Base-by-base conservation (phyloP, 1,140 invertebrate genomes). In the Drosophila jambulina region DNA sequence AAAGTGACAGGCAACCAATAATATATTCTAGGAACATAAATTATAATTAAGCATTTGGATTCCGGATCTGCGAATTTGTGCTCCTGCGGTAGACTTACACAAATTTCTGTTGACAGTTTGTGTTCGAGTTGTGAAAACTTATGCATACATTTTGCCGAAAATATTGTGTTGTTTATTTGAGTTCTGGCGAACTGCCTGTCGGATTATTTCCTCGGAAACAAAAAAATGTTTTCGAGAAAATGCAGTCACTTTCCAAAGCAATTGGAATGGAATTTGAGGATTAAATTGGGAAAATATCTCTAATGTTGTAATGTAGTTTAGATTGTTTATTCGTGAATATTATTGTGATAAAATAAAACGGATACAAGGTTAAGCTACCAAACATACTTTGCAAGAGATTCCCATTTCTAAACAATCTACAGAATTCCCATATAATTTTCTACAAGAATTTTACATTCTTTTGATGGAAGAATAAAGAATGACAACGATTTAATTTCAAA, bases 21-120 rank as follows among this genome's bases (percentile, higher is more conserved):
- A 42, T 58, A 57, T 70, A 57, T 70, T 42, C 43, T n/a, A 46
- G 13, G 34, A 58, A 70, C 76, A 78, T 78, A 70, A 78, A 78
- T 78, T 70, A 77, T 69, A 77, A 78, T 78, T 76, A 76, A 32
- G 42, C 27, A 57, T 27, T 21, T 48, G 49, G 21, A 56, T 32
- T 54, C 27, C 9, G 46, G 38, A 53, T 45, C 27, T 51, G 49
- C 29, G 60, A 25, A 5, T 25, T 49, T 53, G 36, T 25, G 29
- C 32, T 45, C 36, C 17, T 25, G 21, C 12, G 45, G 43, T 29
- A 40, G 38, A 65, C 53, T 75, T 75, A 60, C 72, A 59, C 75
- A 78, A 78, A 77, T 77, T 77, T 64, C 57, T 78, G 74, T 62
- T 78, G 75, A 78, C 75, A 78, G 75, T 77, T 63, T 77, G 63